Evolutionary conservation across 1,140 invertebrate genomes (phyloP), one percentile per base, ranked within the genome.

Genomic region (Drosophila navojoa): DNA sequence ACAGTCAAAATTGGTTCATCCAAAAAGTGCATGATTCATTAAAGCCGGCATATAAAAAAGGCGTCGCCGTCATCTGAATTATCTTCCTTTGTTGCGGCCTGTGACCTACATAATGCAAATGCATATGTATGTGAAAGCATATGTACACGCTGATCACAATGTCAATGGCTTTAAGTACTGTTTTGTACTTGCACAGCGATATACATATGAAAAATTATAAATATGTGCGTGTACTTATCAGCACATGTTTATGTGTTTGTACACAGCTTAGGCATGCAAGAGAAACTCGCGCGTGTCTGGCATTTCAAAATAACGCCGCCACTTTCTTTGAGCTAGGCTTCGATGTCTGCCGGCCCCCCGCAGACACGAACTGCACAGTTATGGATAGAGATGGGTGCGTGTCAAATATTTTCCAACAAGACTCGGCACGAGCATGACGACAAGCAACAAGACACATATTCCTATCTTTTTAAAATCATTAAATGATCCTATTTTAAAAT

Each of bases 211-310:
- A 45, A 19, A 29, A 61, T 60, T 52, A 47, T 44, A 40, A 47
- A 62, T 63, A 35, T 52, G 32, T 54, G 15, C 47, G 52, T 71
- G 22, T 73, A 53, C 32, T 59, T 44, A 57, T 35, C 52, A 27
- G 22, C 59, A 44, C 22, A 52, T 66, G 38, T 59, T 32, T 54
- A 38, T 52, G 25, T 42, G 19, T 50, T 29, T 66, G 32, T 44
- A 44, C 38, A 6, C 9, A 22, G 50, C 40, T 38, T 38, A 49
- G 45, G 40, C 54, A 32, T 70, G 71, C 58, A 63, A 75, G 68
- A 60, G 72, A 75, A 75, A 75, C 59, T 75, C 54, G 60, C 49
- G 60, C 72, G 60, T 75, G 72, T 70, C 54, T 71, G 44, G 72
- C 45, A 75, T 75, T 60, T 40, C 22, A 50, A 62, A 54, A 38